These are phyloP conservation scores for Dasyornis broadbenti DNA, from an alignment of 2,113 vertebrate species.

Conservation along the genomic window DNA sequence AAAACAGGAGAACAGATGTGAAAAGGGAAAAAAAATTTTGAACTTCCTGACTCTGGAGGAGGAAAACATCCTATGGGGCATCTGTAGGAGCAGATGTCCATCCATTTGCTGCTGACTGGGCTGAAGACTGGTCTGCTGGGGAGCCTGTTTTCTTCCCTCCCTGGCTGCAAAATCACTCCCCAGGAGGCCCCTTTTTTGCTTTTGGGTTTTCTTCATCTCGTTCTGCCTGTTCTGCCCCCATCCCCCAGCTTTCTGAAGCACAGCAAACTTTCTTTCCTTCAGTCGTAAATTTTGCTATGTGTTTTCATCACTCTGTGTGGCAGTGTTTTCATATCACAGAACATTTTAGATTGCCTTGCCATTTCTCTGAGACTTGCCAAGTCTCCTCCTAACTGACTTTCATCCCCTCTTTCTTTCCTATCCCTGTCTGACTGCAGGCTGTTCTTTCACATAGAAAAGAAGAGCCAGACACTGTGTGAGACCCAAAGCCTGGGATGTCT, in stretches of 20 bases:
- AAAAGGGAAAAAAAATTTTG: background rate
- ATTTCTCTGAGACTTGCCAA: background rate
- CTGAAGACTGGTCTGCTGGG: background rate
- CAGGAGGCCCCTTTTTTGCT: background rate
- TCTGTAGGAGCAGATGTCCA: rapidly evolving
- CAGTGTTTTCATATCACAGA: background rate
- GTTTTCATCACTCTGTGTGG: background rate
- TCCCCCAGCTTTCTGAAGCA: background rate
- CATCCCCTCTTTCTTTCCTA: background rate
- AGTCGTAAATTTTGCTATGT: background rate
- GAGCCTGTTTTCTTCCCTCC: background rate
- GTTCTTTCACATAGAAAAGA: background rate
- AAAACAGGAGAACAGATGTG: background rate
- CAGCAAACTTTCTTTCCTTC: background rate
- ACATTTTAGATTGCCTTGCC: background rate
- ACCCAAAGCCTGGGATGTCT: background rate
- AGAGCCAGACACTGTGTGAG: background rate
- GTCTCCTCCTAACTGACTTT: background rate
- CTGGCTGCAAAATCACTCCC: background rate
- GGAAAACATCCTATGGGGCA: rapidly evolving
- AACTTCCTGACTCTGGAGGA: background rate
- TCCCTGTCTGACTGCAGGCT: background rate
- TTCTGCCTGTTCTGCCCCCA: background rate
- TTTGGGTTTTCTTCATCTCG: background rate
- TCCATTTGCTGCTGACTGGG: background rate